Base-by-base conservation (phyloP, 2,797 vertebrate genomes). In the Propithecus deckenii region DNA sequence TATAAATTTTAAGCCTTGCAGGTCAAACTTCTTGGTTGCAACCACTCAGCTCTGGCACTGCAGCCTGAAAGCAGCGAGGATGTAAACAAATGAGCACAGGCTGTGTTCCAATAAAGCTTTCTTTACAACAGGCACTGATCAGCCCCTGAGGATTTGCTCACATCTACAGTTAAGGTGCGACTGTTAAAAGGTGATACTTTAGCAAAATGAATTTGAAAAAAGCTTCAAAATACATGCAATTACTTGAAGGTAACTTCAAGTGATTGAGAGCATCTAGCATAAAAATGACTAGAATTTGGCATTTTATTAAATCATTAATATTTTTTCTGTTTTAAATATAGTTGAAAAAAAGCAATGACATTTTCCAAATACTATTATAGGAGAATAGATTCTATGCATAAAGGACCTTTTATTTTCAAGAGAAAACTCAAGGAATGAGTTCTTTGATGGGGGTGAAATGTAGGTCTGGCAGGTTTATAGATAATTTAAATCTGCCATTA, bases 361-460 rank as follows among this genome's bases (percentile, higher is more conserved):
- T 86, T 76, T 87, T 90, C 61, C 59, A 6, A 57, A 71, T 65
- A 59, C 18, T 92, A 38, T 14, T 48, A 79, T 0, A 85, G 35
- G 10, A 93, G 30, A 83, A 83, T 5, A 63, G 63, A 78, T 12
- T 83, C 17, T 76, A 79, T 74, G 92, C 50, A 74, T 32, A 86
- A 89, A 76, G 10, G 41, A 32, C 17, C 52, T 86, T 96, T 85
- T 74, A 76, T 86, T 93, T 76, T 87, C 17, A 71, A 81, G 35
- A 91, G 59, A 52, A 87, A 96, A 83, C 84, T 38, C 35, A 88
- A 74, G 20, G 88, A 81, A 90, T 41, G n/a, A 78, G 55, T 67
- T 75, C 38, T 65, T 18, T 13, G 25, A 17, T 10, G 30, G 43
- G 61, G 18, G 23, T 83, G 41, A 87, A 83, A 63, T 17, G 14